These are phyloP conservation scores for Cylloceria caligata DNA, from an alignment of 2,888 invertebrate species.

Conservation along the genomic window DNA sequence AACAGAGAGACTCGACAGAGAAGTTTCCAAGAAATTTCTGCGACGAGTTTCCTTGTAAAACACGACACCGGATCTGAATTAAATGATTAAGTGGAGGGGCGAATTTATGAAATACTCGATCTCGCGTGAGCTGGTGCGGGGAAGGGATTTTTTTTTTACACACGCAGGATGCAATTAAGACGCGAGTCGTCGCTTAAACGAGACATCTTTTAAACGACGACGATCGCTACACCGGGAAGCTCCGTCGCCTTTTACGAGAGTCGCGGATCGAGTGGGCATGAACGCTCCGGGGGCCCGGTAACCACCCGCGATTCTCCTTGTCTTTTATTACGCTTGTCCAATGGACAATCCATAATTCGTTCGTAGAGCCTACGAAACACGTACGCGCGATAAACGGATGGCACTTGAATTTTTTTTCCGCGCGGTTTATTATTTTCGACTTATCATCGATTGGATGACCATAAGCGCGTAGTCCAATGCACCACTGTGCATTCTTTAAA, in stretches of 20 bases:
- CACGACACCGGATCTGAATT: slow-evolving; percentile 32
- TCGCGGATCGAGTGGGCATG: slow-evolving; percentile 13
- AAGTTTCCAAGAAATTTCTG: slow-evolving; percentile 8
- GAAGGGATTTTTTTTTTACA: slow-evolving; percentile 19
- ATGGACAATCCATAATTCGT: slow-evolving; percentile 46
- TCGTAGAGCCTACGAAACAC: slow-evolving; percentile 41
- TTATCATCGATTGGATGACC: slow-evolving; percentile 39
- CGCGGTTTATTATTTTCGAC: slow-evolving; percentile 12
- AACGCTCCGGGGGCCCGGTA: slow-evolving; percentile 6
- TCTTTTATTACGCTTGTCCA: slow-evolving; percentile 13
- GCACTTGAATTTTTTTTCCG: slow-evolving; percentile 39
- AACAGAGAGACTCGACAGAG: neutral
- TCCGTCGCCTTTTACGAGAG: slow-evolving; percentile 57
- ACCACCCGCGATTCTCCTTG: slow-evolving; percentile 15
- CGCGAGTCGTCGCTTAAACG: slow-evolving; percentile 50
- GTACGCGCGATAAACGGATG: slow-evolving; percentile 43
- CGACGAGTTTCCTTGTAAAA: slow-evolving; percentile 17
- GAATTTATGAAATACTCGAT: slow-evolving; percentile 23
- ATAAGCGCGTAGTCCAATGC: slow-evolving; percentile 6
- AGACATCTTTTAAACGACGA: slow-evolving; percentile 25
- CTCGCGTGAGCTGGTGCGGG: neutral
- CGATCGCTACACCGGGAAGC: slow-evolving; percentile 24
- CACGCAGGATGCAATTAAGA: slow-evolving; percentile 62
- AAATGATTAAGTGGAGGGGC: slow-evolving; percentile 34
- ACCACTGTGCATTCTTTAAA: neutral